phyloP scores from a whole-genome alignment of 2,113 vertebrate species.

The Pteronura brasiliensis region DNA sequence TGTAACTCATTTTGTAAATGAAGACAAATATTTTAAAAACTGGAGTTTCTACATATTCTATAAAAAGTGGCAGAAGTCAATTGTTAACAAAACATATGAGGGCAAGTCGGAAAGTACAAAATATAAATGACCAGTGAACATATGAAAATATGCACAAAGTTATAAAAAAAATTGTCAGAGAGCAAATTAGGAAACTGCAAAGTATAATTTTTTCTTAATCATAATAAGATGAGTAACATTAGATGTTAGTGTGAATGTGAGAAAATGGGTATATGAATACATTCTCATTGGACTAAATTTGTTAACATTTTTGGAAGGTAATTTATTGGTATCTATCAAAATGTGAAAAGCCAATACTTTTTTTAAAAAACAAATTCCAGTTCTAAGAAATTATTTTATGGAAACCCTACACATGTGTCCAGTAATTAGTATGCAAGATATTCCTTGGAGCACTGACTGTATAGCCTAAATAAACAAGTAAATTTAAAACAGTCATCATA shows the following conservation, averaged over 20 bases:
- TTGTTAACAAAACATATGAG: background rate
- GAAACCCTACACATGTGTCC: background rate
- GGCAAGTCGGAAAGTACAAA: background rate
- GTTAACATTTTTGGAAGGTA: background rate
- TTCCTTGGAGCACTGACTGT: background rate
- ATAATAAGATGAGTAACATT: background rate
- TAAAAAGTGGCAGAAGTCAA: background rate
- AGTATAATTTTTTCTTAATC: background rate
- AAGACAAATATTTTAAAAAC: background rate
- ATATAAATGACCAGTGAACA: background rate
- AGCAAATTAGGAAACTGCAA: background rate
- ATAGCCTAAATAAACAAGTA: background rate
- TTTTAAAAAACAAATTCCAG: background rate
- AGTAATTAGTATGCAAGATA: background rate
- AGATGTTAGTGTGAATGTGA: background rate
- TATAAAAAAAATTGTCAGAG: background rate
- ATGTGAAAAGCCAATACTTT: background rate
- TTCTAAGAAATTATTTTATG: background rate
- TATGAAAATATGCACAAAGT: background rate
- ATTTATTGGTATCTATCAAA: background rate
- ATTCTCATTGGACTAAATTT: background rate
- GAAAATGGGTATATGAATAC: background rate
- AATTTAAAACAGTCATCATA: background rate
- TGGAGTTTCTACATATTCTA: background rate
- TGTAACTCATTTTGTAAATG: background rate